These are phyloP conservation scores for Monarcha castaneiventris DNA, from an alignment of 2,113 vertebrate genomes.

Conservation along the genomic window DNA sequence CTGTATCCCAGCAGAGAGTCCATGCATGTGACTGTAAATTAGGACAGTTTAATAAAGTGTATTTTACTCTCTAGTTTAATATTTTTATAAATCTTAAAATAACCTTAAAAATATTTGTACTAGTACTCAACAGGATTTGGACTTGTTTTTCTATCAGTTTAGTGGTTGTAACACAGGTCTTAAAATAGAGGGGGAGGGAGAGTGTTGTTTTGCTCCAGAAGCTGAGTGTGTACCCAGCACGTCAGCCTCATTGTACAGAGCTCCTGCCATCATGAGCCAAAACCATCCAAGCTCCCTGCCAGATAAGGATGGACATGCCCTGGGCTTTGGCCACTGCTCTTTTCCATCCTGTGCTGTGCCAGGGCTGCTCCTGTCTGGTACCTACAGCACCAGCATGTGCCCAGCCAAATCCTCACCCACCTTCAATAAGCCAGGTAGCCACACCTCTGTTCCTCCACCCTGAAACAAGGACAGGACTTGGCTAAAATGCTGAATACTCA, in stretches of 20 bases:
- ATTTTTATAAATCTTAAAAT: slow-evolving; percentile 42
- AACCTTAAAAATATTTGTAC: slow-evolving; percentile 39
- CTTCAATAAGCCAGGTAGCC: not conserved
- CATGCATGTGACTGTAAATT: not conserved
- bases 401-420: not conserved
- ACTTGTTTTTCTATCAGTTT: slow-evolving; percentile 37
- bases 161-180: not conserved
- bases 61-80: not conserved
- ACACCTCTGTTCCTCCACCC: accelerated
- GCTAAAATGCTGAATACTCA: not conserved
- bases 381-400: not conserved
- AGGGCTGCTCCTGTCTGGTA: not conserved
- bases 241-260: accelerated
- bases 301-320: not conserved
- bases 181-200: not conserved
- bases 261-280: not conserved
- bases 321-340: not conserved
- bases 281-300: not conserved
- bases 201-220: not conserved
- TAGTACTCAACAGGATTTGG: not conserved
- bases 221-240: not conserved
- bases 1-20: not conserved
- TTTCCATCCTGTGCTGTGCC: not conserved
- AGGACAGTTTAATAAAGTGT: not conserved
- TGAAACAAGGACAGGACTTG: not conserved